These are phyloP conservation scores for Drosophila borborema DNA, from an alignment of 2,888 invertebrate species.

Conservation along the genomic window DNA sequence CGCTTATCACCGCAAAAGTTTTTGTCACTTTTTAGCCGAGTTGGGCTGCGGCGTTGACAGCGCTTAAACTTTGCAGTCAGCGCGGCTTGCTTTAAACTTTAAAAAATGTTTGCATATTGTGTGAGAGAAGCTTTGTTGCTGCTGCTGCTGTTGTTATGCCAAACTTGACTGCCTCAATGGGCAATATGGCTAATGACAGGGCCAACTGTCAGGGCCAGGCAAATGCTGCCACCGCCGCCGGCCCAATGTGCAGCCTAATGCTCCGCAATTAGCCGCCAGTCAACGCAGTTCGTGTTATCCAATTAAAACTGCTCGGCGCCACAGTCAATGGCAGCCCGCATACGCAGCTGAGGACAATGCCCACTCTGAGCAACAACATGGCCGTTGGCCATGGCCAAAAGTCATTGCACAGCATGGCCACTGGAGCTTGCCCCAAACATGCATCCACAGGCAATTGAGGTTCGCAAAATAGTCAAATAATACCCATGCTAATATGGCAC, in stretches of 20 bases:
- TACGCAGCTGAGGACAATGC: conserved; percentile 24
- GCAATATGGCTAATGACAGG: conserved; percentile 50
- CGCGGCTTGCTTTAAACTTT: conserved; percentile 29
- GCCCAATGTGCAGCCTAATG: conserved; percentile 30
- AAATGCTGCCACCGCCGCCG: not conserved
- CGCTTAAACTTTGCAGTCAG: conserved; percentile 59
- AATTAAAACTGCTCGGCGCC: conserved; percentile 49
- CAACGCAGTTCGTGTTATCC: conserved; percentile 47
- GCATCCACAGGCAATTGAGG: conserved; percentile 14
- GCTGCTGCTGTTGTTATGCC: not conserved
- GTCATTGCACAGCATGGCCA: conserved; percentile 28
- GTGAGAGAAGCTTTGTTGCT: not conserved
- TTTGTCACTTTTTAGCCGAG: conserved; percentile 63
- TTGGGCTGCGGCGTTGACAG: conserved; percentile 59
- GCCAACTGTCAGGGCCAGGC: conserved; percentile 29
- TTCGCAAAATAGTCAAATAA: conserved; percentile 3
- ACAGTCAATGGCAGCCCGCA: conserved; percentile 15
- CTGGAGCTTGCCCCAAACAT: conserved; percentile 17
- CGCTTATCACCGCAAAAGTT: conserved; percentile 75
- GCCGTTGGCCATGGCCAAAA: conserved; percentile 27
- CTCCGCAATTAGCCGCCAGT: conserved; percentile 60
- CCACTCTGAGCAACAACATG: conserved; percentile 12
- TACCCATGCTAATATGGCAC: not conserved
- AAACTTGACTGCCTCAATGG: conserved; percentile 41
- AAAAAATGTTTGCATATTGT: conserved; percentile 27